A percentile compares a stretch with the other conserved stretches of the same genome.
These are phyloP conservation scores for Hirundo rustica DNA, from an alignment of 2,797 vertebrate species.

Conservation along the genomic window DNA sequence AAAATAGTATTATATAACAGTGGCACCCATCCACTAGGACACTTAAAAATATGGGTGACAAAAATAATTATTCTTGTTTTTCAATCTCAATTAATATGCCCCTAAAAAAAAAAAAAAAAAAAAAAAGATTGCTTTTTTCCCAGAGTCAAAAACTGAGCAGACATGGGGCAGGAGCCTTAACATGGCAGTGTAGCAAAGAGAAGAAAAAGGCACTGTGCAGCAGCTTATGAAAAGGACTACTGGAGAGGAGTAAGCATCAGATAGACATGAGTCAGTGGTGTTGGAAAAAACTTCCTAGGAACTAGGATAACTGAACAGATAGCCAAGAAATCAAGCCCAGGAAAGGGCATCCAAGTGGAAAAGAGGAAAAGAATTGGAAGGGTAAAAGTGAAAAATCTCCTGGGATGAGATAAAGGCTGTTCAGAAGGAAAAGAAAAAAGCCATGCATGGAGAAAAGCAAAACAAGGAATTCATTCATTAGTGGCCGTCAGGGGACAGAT, in stretches of 20 bases:
- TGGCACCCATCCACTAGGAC: neutral
- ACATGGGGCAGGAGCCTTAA: neutral
- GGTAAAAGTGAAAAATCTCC: neutral
- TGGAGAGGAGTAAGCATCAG: neutral
- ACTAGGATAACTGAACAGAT: neutral
- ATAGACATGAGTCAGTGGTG: neutral
- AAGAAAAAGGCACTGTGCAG: neutral
- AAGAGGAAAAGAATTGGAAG: neutral
- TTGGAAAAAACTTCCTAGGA: neutral
- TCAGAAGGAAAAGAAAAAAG: neutral
- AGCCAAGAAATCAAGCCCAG: neutral
- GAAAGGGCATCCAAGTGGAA: neutral
- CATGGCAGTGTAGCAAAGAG: fast-evolving
- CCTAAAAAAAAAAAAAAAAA: neutral
- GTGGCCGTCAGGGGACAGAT: neutral
- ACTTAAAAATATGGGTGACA: neutral
- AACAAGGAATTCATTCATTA: neutral
- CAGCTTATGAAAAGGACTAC: neutral
- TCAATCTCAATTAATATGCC: neutral
- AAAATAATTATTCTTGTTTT: neutral
- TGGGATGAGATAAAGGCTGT: neutral
- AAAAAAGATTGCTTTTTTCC: neutral
- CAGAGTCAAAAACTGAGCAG: neutral
- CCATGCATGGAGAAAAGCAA: neutral
- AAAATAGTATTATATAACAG: neutral